Percentiles rank a stretch among this genome's conserved stretches.
Conservation (phyloP, 2,888 invertebrate genomes). For the Trachelus tabidus region DNA sequence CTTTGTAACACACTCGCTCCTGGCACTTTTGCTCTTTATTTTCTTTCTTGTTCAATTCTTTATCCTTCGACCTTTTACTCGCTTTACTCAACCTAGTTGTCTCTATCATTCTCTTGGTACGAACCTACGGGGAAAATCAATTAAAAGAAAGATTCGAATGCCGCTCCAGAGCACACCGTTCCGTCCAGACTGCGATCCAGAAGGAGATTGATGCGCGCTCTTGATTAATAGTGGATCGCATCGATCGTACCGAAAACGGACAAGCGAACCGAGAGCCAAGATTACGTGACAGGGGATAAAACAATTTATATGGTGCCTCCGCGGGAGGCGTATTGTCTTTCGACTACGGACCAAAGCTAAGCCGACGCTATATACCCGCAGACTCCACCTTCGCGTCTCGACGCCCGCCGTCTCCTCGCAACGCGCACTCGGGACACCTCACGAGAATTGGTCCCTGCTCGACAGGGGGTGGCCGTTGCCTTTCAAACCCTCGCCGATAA, state of each 20-base stretch:
- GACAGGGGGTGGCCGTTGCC: conserved; percentile 49
- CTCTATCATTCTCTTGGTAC: too few relatives aligned
- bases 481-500: conserved; percentile 44
- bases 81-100: too few relatives aligned
- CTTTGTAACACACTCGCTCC: too few relatives aligned
- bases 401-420: neutral
- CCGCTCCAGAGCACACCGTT: too few relatives aligned
- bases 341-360: conserved; percentile 33
- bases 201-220: neutral
- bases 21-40: too few relatives aligned
- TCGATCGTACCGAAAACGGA: conserved; percentile 11
- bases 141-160: too few relatives aligned
- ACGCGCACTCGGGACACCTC: conserved; percentile 39
- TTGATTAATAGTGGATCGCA: conserved; percentile 21
- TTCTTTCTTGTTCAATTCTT: too few relatives aligned
- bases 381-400: conserved; percentile 14
- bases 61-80: too few relatives aligned
- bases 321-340: conserved; percentile 56
- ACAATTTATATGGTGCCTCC: conserved; percentile 56
- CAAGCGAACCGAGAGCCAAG: conserved; percentile 1
- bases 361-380: conserved; percentile 37
- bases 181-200: too few relatives aligned
- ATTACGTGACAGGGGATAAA: conserved; percentile 35
- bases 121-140: too few relatives aligned
- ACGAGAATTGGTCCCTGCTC: conserved; percentile 55